A percentile compares a stretch with the other conserved stretches of the same genome.
Conservation (phyloP, 35 echinoderm and acorn worm species). For the Strongylocentrotus purpuratus region DNA sequence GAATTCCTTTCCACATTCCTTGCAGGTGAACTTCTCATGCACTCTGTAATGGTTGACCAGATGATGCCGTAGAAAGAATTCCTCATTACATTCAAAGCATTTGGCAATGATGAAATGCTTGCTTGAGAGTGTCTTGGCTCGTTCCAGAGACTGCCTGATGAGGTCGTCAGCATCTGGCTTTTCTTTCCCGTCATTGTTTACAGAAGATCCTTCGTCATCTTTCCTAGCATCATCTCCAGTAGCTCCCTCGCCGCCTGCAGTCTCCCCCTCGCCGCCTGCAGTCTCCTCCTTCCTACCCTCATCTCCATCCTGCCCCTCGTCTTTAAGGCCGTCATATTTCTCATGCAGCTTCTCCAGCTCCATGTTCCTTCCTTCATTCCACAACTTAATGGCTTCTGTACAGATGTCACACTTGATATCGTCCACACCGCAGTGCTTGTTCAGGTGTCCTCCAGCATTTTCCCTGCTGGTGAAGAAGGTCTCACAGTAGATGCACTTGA, state of each 20-base stretch:
- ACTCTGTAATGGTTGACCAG: not conserved
- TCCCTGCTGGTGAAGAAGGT: not conserved
- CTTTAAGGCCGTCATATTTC: not conserved
- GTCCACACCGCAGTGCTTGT: not conserved
- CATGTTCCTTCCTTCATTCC: constrained; percentile 9
- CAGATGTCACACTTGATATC: not conserved
- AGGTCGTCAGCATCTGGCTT: not conserved
- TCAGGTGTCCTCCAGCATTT: not conserved
- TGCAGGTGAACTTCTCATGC: not conserved
- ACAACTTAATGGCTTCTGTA: not conserved
- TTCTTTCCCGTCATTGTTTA: not conserved
- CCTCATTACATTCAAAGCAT: constrained; percentile 13
- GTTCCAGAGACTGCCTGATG: not conserved
- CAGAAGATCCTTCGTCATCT: not conserved
- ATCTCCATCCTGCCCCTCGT: not conserved
- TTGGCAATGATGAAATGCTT: not conserved
- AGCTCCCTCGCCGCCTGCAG: not conserved
- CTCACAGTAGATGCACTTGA: not conserved
- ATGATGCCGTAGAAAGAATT: not conserved
- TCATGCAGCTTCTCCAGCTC: not conserved
- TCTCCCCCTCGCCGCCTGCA: not conserved
- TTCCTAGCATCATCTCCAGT: not conserved
- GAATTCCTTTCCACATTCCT: not conserved
- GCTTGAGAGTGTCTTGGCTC: not conserved
- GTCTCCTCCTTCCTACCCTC: not conserved